Percentiles rank a stretch among this genome's conserved stretches.
Conservation (phyloP, 2,113 vertebrate species). For the Cricetomys ansorgei region DNA sequence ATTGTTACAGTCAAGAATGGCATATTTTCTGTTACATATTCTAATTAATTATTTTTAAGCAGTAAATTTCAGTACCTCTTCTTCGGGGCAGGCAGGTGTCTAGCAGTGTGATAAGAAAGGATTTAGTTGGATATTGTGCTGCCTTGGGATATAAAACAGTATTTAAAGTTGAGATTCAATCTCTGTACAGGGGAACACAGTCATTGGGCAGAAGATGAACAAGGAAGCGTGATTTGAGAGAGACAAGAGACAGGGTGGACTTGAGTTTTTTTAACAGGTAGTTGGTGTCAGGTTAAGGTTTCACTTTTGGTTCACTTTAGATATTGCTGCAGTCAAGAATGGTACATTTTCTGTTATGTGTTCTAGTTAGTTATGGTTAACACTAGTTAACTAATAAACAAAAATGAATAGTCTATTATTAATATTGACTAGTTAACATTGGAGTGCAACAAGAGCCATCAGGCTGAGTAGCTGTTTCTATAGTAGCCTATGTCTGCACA, state of each 20-base stretch:
- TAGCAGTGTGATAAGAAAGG: not conserved
- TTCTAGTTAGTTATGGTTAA: not conserved
- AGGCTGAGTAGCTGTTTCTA: slow-evolving; percentile 59
- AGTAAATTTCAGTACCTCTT: slow-evolving; percentile 66
- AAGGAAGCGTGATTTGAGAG: not conserved
- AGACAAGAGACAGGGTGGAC: not conserved
- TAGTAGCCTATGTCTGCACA: slow-evolving; percentile 89
- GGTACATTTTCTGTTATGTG: not conserved
- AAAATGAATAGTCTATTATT: not conserved
- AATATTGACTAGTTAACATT: not conserved
- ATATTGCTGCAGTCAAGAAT: not conserved
- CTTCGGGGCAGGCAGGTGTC: not conserved
- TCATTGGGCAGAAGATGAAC: not conserved
- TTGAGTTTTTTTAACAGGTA: not conserved
- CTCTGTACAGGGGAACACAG: not conserved
- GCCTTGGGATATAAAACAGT: not conserved
- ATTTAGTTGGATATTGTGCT: not conserved
- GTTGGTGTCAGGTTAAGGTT: not conserved
- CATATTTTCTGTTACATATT: not conserved
- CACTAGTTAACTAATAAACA: not conserved
- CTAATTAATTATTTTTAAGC: not conserved
- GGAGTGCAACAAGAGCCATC: slow-evolving; percentile 51
- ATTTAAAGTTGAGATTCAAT: not conserved
- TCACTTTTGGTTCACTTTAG: not conserved
- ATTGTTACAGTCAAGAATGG: not conserved